Conservation (phyloP, 2,113 vertebrate genomes). For the Sinocyclocheilus grahami region DNA sequence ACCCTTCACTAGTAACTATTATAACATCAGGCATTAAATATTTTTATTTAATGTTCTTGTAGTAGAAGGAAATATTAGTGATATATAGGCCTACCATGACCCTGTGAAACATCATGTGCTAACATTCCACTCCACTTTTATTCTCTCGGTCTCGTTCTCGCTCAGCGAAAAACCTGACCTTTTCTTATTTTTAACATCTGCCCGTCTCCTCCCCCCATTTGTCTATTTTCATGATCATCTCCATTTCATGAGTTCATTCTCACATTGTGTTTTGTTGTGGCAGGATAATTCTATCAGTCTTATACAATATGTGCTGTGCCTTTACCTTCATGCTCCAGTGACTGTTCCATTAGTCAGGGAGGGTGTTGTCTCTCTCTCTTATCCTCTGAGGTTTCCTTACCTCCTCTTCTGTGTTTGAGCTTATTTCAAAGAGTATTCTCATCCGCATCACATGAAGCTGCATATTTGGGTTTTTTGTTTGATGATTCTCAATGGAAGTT, state of each 20-base stretch:
- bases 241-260: constrained; percentile 21
- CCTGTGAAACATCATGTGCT: neutral
- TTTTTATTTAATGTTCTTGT: too few relatives aligned
- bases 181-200: constrained; percentile 2
- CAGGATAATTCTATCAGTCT: constrained; percentile 41
- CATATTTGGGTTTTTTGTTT: constrained; percentile 7
- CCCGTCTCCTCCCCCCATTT: neutral
- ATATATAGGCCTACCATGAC: neutral
- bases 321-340: constrained; percentile 47
- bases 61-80: too few relatives aligned
- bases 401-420: neutral
- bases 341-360: constrained; percentile 48
- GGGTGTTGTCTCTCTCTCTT: constrained; percentile 8
- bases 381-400: constrained; percentile 12
- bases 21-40: too few relatives aligned
- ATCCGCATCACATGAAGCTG: neutral
- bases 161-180: constrained; percentile 1
- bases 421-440: constrained; percentile 8
- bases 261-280: neutral
- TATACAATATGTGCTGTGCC: constrained; percentile 11
- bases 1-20: neutral
- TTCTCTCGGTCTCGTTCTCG: neutral
- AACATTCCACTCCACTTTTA: neutral
- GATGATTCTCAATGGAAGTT: neutral
- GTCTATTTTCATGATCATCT: constrained; percentile 19